Percentiles rank a stretch among this genome's conserved stretches.
These are phyloP conservation scores for Phoxinus phoxinus DNA, from an alignment of 2,113 vertebrate genomes.

Conservation along the genomic window DNA sequence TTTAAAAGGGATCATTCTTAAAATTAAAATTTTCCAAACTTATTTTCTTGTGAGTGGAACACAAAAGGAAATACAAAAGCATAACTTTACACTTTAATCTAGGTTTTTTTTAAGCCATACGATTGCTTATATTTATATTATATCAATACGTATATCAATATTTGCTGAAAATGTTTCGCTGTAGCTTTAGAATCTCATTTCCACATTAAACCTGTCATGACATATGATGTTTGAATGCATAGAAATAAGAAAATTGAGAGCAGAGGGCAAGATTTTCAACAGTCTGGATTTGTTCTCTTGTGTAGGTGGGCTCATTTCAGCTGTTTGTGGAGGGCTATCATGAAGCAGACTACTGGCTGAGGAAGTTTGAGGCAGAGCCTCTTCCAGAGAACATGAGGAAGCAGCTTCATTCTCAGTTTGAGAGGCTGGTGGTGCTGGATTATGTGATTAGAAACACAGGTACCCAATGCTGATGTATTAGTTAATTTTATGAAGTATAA, in stretches of 20 bases:
- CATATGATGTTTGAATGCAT: not conserved
- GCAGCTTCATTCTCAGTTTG: conserved; percentile 95
- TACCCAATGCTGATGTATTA: conserved; percentile 47
- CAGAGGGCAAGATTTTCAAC: not conserved
- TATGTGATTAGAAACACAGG: conserved; percentile 98
- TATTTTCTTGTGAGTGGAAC: not conserved
- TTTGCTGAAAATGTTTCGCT: not conserved
- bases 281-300: not conserved
- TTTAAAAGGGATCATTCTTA: too few relatives aligned
- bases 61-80: not conserved
- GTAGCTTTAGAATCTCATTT: not conserved
- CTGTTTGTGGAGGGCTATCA: conserved; percentile 95
- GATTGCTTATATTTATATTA: too few relatives aligned
- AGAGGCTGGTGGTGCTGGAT: conserved; percentile 92
- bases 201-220: not conserved
- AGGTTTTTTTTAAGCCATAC: not conserved
- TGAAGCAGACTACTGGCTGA: conserved; percentile 95
- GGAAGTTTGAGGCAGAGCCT: conserved; percentile 94
- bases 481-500: not conserved
- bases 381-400: conserved; percentile 96
- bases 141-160: too few relatives aligned
- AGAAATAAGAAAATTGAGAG: not conserved
- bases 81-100: not conserved
- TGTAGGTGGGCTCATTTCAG: conserved; percentile 96
- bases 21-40: too few relatives aligned